Percentiles rank a stretch among this genome's conserved stretches.
phyloP scores from a whole-genome alignment of 1,140 invertebrate genomes.

The Trigoniulus corallinus region DNA sequence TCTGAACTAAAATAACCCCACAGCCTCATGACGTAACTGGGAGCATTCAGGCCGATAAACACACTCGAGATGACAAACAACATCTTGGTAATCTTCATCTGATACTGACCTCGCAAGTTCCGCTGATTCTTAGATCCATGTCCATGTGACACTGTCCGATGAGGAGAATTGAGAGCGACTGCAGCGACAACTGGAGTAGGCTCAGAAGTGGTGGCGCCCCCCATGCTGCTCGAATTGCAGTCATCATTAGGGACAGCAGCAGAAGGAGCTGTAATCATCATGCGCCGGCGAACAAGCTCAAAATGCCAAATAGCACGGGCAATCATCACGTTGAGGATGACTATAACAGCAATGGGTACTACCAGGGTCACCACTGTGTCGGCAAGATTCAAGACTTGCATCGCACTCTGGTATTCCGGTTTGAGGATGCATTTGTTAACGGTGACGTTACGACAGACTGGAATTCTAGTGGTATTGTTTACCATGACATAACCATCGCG shows the following conservation, averaged over 20 bases:
- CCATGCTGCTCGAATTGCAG: constrained; percentile 20
- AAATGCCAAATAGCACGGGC: constrained; percentile 41
- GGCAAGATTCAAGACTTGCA: constrained; percentile 43
- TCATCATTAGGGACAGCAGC: constrained; percentile 11
- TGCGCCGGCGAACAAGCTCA: constrained; percentile 11
- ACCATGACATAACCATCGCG: constrained; percentile 28
- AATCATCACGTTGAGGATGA: constrained; percentile 51
- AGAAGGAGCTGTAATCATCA: neutral
- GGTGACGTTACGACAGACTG: too few relatives aligned
- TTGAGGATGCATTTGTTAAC: neutral
- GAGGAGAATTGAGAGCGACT: constrained; percentile 10
- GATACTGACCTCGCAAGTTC: constrained; percentile 26
- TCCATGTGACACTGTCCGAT: constrained; percentile 18
- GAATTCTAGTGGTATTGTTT: too few relatives aligned
- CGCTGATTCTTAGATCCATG: constrained; percentile 1
- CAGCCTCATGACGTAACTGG: constrained; percentile 30
- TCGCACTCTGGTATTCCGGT: constrained; percentile 16
- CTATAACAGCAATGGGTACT: constrained; percentile 47
- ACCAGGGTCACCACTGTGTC: constrained; percentile 52
- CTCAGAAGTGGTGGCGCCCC: constrained; percentile 32
- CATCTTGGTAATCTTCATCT: constrained; percentile 60
- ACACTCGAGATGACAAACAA: constrained; percentile 59
- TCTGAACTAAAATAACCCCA: too few relatives aligned
- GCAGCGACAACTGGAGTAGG: neutral
- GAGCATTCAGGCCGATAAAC: constrained; percentile 59